Evolutionary conservation across 2,888 invertebrate genomes (phyloP).

Genomic region (Sialis fuliginosa): DNA sequence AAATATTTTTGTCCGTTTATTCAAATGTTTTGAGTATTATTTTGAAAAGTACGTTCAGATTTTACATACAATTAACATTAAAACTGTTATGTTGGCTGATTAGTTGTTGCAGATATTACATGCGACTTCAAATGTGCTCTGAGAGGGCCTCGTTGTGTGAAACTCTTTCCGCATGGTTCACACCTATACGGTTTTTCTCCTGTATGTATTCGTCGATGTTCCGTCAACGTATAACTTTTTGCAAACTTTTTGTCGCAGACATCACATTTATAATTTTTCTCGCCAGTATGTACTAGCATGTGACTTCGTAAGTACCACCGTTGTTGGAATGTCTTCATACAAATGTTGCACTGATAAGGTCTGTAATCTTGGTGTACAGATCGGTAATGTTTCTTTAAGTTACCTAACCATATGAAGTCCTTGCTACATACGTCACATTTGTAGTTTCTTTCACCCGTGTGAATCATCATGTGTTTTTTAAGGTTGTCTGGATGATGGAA

Average conservation of each 20-base stretch:
- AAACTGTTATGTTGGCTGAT: too few species aligned
- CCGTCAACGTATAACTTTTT: not conserved
- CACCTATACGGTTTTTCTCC: conserved; percentile 6
- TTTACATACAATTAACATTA: too few species aligned
- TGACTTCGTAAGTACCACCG: not conserved
- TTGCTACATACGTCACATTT: not conserved
- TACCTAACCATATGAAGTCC: not conserved
- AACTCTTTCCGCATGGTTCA: conserved; percentile 6
- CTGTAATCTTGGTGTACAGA: not conserved
- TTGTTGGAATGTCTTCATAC: not conserved
- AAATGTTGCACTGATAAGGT: not conserved
- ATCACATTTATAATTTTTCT: not conserved
- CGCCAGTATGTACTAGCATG: conserved; percentile 1
- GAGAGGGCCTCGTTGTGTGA: conserved; percentile 3
- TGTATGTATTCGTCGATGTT: not conserved
- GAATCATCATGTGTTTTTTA: conserved; percentile 1
- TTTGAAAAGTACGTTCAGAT: too few species aligned
- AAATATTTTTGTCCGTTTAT: too few species aligned
- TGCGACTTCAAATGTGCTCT: not conserved
- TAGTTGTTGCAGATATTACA: too few species aligned
- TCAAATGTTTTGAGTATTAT: too few species aligned
- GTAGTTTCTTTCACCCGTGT: not conserved
- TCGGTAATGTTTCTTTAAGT: not conserved
- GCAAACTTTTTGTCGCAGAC: not conserved
- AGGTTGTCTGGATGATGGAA: not conserved